These are phyloP conservation scores for Aleiodes sp. DNA, from an alignment of 1,140 invertebrate species.

Conservation along the genomic window DNA sequence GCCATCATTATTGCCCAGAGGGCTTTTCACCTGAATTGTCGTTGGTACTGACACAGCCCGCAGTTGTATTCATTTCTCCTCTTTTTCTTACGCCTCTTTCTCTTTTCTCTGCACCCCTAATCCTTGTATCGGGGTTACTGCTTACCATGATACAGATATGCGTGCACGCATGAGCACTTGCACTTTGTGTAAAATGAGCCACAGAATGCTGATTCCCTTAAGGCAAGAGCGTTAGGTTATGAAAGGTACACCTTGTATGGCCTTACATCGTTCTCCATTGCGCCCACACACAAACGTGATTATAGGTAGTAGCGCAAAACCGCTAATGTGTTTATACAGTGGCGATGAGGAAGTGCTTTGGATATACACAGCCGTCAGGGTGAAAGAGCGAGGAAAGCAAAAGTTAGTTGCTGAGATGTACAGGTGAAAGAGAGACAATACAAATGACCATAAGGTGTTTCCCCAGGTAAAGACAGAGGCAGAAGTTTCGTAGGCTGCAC, in stretches of 20 bases:
- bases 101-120: too few species aligned
- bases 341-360: slow-evolving; percentile 27
- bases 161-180: not conserved
- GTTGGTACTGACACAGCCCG: not conserved
- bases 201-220: slow-evolving; percentile 30
- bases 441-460: not conserved
- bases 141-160: too few species aligned
- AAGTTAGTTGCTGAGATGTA: not conserved
- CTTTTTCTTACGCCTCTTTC: not conserved
- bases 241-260: not conserved
- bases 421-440: not conserved
- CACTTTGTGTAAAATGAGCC: not conserved
- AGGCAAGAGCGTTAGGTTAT: not conserved
- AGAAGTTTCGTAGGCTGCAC: too few species aligned
- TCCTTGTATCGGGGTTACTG: too few species aligned
- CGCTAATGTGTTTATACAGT: slow-evolving; percentile 42
- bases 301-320: slow-evolving; percentile 36
- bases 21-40: slow-evolving; percentile 1
- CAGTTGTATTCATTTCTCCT: not conserved
- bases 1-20: slow-evolving; percentile 20
- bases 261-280: not conserved
- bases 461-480: slow-evolving; percentile 6
- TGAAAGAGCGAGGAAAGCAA: not conserved
- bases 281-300: slow-evolving; percentile 30
- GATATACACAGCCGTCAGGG: not conserved